A percentile compares a stretch with the other conserved stretches of the same genome.
Conservation (phyloP, 2,113 vertebrate genomes). For the Donacobius atricapilla region DNA sequence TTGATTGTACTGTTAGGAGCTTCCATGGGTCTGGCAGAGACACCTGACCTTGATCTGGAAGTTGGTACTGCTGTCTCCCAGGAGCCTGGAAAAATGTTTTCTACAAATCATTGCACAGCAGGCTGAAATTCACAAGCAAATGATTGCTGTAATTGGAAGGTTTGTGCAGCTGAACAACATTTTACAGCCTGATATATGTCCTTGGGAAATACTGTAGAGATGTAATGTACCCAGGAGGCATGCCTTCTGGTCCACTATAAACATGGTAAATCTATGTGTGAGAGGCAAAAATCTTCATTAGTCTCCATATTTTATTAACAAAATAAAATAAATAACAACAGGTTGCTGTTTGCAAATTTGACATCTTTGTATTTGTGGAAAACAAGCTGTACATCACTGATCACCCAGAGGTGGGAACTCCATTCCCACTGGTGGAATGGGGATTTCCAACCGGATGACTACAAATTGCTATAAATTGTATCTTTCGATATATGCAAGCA, state of each 20-base stretch:
- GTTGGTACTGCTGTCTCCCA: not conserved
- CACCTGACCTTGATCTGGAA: not conserved
- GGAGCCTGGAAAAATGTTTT: not conserved
- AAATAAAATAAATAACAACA: not conserved
- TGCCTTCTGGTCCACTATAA: accelerated
- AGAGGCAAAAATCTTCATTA: not conserved
- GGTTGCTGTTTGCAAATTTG: not conserved
- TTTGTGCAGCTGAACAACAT: not conserved
- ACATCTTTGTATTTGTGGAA: not conserved
- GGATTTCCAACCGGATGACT: not conserved
- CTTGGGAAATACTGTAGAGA: not conserved
- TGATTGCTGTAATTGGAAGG: not conserved
- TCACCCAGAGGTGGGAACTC: not conserved
- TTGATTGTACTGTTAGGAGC: not conserved
- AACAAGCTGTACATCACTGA: not conserved
- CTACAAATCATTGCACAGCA: not conserved
- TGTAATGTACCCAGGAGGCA: not conserved
- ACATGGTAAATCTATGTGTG: not conserved
- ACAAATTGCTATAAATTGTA: not conserved
- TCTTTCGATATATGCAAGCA: not conserved
- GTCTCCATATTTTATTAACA: not conserved
- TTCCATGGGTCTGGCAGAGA: not conserved
- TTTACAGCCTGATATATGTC: not conserved
- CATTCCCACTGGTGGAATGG: not conserved
- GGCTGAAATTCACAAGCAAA: not conserved